These are phyloP conservation scores for Pomacea canaliculata DNA, from an alignment of 2,888 invertebrate species.

Conservation along the genomic window DNA sequence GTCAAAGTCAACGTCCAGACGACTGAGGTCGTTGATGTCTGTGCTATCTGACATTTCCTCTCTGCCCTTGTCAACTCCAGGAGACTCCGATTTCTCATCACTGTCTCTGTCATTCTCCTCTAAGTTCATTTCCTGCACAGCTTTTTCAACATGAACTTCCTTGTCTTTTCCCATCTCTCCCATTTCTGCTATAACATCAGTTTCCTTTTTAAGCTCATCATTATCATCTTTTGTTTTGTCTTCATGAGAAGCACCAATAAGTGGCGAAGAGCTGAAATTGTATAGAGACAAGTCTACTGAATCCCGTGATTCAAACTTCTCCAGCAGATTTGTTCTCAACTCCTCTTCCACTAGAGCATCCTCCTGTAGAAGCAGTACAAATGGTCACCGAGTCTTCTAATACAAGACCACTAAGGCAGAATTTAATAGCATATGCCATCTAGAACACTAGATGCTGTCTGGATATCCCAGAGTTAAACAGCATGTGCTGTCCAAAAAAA, in stretches of 20 bases:
- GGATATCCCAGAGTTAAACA: too few relatives aligned
- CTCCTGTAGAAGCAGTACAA: background rate
- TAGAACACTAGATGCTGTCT: too few relatives aligned
- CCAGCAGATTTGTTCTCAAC: background rate
- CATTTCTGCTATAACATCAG: too few relatives aligned
- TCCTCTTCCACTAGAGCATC: background rate
- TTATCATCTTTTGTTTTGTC: too few relatives aligned
- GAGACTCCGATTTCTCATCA: background rate
- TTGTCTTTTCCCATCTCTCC: background rate
- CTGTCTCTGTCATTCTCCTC: background rate
- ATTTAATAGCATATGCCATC: too few relatives aligned
- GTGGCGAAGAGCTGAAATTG: too few relatives aligned
- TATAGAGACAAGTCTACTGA: too few relatives aligned
- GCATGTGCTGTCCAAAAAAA: too few relatives aligned
- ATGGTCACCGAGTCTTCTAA: too few relatives aligned
- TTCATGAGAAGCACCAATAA: too few relatives aligned
- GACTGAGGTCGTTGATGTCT: background rate
- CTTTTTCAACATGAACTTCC: background rate
- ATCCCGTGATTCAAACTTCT: background rate
- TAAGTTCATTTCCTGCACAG: background rate
- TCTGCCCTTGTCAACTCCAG: background rate
- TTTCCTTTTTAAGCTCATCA: too few relatives aligned
- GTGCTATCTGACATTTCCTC: background rate
- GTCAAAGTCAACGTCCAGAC: constrained; percentile 6
- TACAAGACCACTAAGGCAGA: too few relatives aligned